Evolutionary conservation across 2,888 invertebrate genomes (phyloP), one percentile per base, ranked within the genome.

Genomic region (Acanthoscelides obtectus): DNA sequence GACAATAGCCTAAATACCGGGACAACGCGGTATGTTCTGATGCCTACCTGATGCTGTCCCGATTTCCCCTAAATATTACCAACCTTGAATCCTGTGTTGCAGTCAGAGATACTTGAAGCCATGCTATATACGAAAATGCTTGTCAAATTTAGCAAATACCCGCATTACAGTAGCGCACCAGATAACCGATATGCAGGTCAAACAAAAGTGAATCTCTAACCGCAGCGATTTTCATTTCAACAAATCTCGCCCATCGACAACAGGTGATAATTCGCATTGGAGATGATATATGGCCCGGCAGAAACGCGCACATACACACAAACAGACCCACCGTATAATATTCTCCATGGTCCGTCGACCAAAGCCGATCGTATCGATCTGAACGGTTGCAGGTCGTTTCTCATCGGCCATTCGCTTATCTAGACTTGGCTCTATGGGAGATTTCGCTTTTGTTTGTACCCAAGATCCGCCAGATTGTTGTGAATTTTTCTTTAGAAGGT

Each of bases 341-440:
- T 70, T 73, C 69, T 72, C 70, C 73, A 73, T 70, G 73, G 71
- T 73, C 70, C 70, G 70, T 63, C 72, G 70, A 72, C 70, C 45
- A 69, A 73, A 70, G 66, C 67, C 70, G 73, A 73, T 73, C 70
- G 67, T 73, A 73, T 73, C 73, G 63, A 64, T 70, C 45, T 69
- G 45, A 6, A 66, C 63, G 70, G 69, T 72, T 71, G 70, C 72
- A 72, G 69, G 70, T 72, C 72, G 70, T 69, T 73, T 72, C 70
- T 70, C 72, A 73, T 67, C 45, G 69, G 64, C 70, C 45, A 6
- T 45, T 45, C 45, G 45, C 45, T 45, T 45, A 45, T 45, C 45
- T 6, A 3, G 25, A 25, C 25, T n/a, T n/a, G n/a, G 25, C 25
- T 3, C 25, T 8, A 25, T 25, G 25, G 45, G 45, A 45, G 45